Percentiles rank a stretch among this genome's conserved stretches.
These are phyloP conservation scores for Nomada hirtipes DNA, from an alignment of 2,888 invertebrate species.

Conservation along the genomic window DNA sequence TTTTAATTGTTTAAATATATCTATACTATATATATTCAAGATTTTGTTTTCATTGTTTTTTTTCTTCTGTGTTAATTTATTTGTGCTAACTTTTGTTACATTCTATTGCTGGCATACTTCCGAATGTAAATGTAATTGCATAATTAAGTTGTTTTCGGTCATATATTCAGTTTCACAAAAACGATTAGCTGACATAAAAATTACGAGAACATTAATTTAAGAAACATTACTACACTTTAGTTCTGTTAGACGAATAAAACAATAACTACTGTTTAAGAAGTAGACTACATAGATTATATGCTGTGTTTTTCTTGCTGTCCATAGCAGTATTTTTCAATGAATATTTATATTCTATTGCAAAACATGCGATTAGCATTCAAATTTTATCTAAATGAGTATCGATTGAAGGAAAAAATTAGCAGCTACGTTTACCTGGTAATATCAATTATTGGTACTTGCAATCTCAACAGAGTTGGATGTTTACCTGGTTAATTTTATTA, in stretches of 20 bases:
- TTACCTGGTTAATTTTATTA: conserved; percentile 16
- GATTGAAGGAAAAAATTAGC: background rate
- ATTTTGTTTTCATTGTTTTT: conserved; percentile 5
- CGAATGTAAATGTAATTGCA: background rate
- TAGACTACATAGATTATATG: background rate
- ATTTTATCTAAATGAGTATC: background rate
- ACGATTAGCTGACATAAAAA: no score
- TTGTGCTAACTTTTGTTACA: conserved; percentile 34
- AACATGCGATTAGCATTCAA: conserved; percentile 11
- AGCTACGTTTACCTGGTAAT: background rate
- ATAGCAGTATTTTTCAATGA: background rate
- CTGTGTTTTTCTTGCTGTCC: background rate
- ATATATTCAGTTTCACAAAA: background rate
- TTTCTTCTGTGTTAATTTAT: conserved; percentile 45
- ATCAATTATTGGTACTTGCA: conserved; percentile 3
- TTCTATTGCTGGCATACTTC: conserved; percentile 17
- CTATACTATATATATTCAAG: conserved; percentile 19
- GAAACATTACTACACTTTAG: background rate
- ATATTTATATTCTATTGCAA: conserved; percentile 7
- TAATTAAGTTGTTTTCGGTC: conserved; percentile 5
- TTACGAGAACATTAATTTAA: no score
- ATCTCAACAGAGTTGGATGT: background rate
- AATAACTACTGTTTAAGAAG: background rate
- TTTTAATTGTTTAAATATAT: conserved; percentile 31
- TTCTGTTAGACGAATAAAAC: background rate